Evolutionary conservation across 2,888 invertebrate genomes (phyloP).

Genomic region (Drosophila anomelani): DNA sequence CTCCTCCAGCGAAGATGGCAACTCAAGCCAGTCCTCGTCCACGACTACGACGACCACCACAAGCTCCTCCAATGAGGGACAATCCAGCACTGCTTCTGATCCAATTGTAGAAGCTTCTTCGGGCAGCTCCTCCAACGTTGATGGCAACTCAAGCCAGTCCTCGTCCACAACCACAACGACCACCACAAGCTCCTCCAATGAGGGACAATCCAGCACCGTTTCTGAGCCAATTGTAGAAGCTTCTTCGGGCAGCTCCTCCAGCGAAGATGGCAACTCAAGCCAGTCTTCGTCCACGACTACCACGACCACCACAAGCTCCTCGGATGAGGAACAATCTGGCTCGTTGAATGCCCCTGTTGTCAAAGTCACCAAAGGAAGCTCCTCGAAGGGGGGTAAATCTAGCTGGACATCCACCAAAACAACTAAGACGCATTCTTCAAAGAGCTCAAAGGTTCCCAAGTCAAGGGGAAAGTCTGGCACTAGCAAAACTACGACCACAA

Average conservation of each 20-base stretch:
- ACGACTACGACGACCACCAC: too few relatives aligned
- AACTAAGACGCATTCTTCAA: slow-evolving; percentile 12
- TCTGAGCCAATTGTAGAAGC: background rate
- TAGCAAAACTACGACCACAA: slow-evolving; percentile 9
- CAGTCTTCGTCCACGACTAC: slow-evolving; percentile 4
- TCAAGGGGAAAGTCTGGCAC: background rate
- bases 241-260: background rate
- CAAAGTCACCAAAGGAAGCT: background rate
- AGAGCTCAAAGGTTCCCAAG: background rate
- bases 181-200: too few relatives aligned
- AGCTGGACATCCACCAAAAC: slow-evolving; percentile 11
- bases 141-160: too few relatives aligned
- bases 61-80: too few relatives aligned
- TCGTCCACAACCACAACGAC: too few relatives aligned
- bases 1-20: too few relatives aligned
- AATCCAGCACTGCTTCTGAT: too few relatives aligned
- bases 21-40: too few relatives aligned
- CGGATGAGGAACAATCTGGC: background rate
- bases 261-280: background rate
- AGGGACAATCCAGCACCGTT: background rate
- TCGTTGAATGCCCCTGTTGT: background rate
- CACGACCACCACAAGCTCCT: background rate
- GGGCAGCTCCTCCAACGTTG: too few relatives aligned
- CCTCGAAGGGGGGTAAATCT: background rate
- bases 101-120: too few relatives aligned